Percentiles rank a stretch among this genome's conserved stretches.
phyloP scores from a whole-genome alignment of 2,888 invertebrate species.

The Odontomyia ornata region DNA sequence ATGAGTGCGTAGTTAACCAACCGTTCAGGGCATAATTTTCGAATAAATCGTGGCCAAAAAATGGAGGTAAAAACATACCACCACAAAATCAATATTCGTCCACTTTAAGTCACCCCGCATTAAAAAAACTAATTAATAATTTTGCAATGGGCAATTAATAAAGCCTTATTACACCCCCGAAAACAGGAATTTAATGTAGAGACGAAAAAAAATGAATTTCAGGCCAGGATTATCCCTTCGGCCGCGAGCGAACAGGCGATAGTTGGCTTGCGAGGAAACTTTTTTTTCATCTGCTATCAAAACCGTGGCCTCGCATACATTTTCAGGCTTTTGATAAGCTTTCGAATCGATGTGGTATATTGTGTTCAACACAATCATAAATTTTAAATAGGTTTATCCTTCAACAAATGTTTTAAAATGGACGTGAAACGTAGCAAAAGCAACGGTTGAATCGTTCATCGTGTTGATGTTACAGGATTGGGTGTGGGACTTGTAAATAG shows the following conservation, averaged over 20 bases:
- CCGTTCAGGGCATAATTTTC: constrained; percentile 39
- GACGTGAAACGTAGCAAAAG: constrained; percentile 44
- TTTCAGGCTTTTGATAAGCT: constrained; percentile 43
- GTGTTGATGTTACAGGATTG: too few species aligned
- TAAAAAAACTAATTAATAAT: constrained; percentile 65
- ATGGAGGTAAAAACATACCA: constrained; percentile 48
- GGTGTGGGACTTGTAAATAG: too few species aligned
- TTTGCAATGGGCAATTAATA: constrained; percentile 65
- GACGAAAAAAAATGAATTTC: constrained; percentile 25
- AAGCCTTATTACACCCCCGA: constrained; percentile 62
- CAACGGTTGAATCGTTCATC: constrained; percentile 28
- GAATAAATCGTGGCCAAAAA: constrained; percentile 39
- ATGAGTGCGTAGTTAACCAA: constrained; percentile 40
- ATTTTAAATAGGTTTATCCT: constrained; percentile 46
- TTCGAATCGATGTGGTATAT: constrained; percentile 21
- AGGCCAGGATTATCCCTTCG: constrained; percentile 15
- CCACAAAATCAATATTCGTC: constrained; percentile 65
- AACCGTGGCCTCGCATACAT: background rate
- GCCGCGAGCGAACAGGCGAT: background rate
- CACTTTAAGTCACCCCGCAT: constrained; percentile 64
- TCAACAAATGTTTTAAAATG: constrained; percentile 46
- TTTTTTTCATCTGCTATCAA: background rate
- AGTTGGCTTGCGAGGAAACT: background rate
- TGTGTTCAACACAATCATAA: constrained; percentile 44
- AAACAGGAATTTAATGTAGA: constrained; percentile 29